Evolutionary conservation across 2,113 vertebrate genomes (phyloP).

Genomic region (Thermophis baileyi): DNA sequence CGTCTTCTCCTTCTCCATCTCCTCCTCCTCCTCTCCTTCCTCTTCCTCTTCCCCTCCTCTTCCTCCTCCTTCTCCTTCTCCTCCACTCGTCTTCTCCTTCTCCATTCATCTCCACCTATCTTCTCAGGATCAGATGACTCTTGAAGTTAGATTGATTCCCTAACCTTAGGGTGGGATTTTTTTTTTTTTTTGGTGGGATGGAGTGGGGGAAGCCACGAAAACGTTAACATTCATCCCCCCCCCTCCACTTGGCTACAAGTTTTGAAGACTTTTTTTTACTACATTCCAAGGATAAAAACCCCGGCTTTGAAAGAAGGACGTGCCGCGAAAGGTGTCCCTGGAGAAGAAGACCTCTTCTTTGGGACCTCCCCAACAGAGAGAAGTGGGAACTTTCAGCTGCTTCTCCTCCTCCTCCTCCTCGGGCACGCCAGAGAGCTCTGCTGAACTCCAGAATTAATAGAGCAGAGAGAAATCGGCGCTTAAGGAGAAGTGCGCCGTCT

Average conservation of each 20-base stretch:
- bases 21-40: no score
- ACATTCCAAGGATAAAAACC: neutral
- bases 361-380: constrained; percentile 21
- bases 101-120: no score
- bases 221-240: no score
- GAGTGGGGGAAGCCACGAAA: neutral
- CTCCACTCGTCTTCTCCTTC: no score
- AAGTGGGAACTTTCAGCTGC: constrained; percentile 39
- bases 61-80: no score
- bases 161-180: neutral
- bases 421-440: constrained; percentile 71
- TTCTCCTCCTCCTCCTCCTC: constrained; percentile 67
- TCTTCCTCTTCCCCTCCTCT: no score
- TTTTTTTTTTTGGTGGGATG: no score
- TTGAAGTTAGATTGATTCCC: neutral
- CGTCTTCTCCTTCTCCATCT: no score
- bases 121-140: neutral
- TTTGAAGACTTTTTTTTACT: neutral
- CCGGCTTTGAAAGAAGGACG: no score
- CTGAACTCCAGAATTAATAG: constrained; percentile 79
- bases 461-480: constrained; percentile 72
- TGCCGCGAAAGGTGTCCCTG: neutral
- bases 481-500: constrained; percentile 66
- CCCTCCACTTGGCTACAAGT: no score
- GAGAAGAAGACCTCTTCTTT: neutral